Evolutionary conservation across 2,797 vertebrate species (phyloP).

Genomic region (Podarcis lilfordi): DNA sequence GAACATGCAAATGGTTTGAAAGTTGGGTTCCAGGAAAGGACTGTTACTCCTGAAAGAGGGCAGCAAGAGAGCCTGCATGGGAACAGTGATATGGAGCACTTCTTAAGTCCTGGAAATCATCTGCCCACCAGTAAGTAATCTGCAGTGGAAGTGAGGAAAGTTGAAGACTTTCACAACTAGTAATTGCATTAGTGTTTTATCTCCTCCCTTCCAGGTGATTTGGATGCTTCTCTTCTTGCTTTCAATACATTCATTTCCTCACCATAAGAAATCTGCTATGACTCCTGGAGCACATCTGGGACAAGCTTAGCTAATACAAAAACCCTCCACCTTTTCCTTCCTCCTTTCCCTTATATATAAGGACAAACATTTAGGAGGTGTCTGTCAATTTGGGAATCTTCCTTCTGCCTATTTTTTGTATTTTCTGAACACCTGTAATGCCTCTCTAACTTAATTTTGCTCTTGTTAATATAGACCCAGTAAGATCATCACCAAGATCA

Average conservation of each 20-base stretch:
- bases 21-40: not conserved
- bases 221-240: not conserved
- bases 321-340: not conserved
- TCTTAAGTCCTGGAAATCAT: not conserved
- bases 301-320: not conserved
- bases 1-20: not conserved
- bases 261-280: not conserved
- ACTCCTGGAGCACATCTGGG: not conserved
- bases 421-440: not conserved
- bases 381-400: not conserved
- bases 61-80: not conserved
- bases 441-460: constrained; percentile 5
- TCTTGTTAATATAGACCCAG: constrained; percentile 36
- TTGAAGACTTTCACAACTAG: not conserved
- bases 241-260: not conserved
- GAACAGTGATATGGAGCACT: not conserved
- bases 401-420: not conserved
- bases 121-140: not conserved
- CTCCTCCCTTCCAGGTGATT: not conserved
- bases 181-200: not conserved
- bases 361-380: not conserved
- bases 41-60: not conserved
- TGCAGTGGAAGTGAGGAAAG: too few species aligned
- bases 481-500: constrained; percentile 8
- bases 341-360: not conserved